phyloP scores from a whole-genome alignment of 2,113 vertebrate species.

The Ia io region DNA sequence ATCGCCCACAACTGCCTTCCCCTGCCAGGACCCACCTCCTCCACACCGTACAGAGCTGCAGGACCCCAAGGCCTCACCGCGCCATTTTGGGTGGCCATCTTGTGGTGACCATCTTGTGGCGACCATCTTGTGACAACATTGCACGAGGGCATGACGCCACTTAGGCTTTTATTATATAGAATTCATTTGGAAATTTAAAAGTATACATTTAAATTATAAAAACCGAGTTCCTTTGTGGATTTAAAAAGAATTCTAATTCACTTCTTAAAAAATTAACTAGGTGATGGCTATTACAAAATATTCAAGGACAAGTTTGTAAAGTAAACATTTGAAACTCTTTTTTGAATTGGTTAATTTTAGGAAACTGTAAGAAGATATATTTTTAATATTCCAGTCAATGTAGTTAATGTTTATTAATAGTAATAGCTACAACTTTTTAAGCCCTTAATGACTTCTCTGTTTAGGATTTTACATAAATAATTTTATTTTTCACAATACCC shows the following conservation, averaged over 20 bases:
- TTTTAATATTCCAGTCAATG: neutral
- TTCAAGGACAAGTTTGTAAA: neutral
- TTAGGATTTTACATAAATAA: neutral
- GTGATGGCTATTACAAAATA: neutral
- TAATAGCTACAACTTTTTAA: neutral
- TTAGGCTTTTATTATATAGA: too few relatives aligned
- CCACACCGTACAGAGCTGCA: too few relatives aligned
- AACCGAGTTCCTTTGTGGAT: neutral
- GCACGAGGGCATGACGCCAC: too few relatives aligned
- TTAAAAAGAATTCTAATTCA: neutral
- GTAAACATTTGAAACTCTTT: conserved; percentile 15
- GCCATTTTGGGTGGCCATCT: too few relatives aligned
- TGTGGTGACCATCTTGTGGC: too few relatives aligned
- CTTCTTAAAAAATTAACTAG: neutral
- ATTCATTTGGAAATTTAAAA: neutral
- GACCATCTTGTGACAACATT: too few relatives aligned
- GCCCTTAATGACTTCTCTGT: neutral
- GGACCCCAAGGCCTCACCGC: too few relatives aligned
- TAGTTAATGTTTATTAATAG: neutral
- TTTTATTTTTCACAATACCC: conserved; percentile 10
- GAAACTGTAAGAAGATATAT: neutral
- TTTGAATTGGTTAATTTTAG: conserved; percentile 30
- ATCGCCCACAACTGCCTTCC: too few relatives aligned
- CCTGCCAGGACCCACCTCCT: too few relatives aligned
- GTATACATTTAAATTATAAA: conserved; percentile 15